Conservation (phyloP, 2,888 invertebrate genomes). For the Chrysotoxum bicinctum region DNA sequence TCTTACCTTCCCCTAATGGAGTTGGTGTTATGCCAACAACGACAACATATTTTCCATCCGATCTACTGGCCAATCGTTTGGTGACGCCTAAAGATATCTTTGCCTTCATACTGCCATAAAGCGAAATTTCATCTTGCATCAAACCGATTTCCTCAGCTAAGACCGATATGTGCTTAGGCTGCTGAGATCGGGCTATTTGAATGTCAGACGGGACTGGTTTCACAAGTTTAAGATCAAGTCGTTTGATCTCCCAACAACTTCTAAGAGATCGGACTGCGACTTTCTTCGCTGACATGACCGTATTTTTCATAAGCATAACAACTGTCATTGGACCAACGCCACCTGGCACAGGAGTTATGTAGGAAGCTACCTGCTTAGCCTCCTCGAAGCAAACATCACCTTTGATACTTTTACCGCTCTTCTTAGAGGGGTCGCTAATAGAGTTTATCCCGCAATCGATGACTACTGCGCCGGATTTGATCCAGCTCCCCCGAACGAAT, state of each 20-base stretch:
- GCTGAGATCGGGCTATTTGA: conserved; percentile 92
- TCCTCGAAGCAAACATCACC: conserved; percentile 96
- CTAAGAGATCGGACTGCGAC: conserved; percentile 83
- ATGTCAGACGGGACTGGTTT: conserved; percentile 96
- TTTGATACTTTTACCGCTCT: conserved; percentile 91
- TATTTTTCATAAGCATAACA: conserved; percentile 98
- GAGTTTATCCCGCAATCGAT: conserved; percentile 98
- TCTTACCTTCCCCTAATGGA: conserved; percentile 99
- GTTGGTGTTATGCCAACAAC: conserved; percentile 99
- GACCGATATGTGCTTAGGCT: conserved; percentile 90
- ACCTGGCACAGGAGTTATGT: conserved; percentile 96
- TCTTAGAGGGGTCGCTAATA: conserved; percentile 74
- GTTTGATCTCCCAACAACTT: conserved; percentile 87
- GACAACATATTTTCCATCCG: conserved; percentile 95
- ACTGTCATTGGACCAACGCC: conserved; percentile 99
- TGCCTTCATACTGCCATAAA: conserved; percentile 96
- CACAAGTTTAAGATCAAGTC: conserved; percentile 85
- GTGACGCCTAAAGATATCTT: conserved; percentile 93
- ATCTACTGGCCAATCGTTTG: conserved; percentile 86
- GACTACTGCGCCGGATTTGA: conserved; percentile 98
- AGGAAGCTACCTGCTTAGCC: conserved; percentile 90
- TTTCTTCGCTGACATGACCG: conserved; percentile 90
- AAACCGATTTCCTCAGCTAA: conserved; percentile 94
- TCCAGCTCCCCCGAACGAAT: conserved; percentile 96
- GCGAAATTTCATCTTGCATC: conserved; percentile 89